These are phyloP conservation scores for Bradypus variegatus DNA, from an alignment of 2,797 vertebrate genomes.

Conservation along the genomic window DNA sequence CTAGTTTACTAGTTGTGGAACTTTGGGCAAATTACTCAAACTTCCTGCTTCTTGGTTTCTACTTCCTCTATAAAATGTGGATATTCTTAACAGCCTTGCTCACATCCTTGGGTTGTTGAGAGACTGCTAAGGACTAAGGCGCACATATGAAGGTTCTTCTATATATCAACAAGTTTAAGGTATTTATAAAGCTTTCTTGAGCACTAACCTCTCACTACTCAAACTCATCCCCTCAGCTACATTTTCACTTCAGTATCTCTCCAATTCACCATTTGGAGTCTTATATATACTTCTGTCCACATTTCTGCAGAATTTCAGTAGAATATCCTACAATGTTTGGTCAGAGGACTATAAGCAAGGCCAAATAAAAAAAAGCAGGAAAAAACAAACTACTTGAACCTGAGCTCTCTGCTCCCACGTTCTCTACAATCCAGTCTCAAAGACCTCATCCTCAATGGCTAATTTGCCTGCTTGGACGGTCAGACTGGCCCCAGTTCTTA, in stretches of 20 bases:
- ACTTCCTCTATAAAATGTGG: not conserved
- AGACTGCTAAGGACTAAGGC: not conserved
- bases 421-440: not conserved
- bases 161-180: too few species aligned
- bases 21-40: slow-evolving; percentile 5
- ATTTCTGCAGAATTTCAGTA: not conserved
- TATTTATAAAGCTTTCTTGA: not conserved
- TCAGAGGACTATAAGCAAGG: not conserved
- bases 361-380: not conserved
- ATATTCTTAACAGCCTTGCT: not conserved
- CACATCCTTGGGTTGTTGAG: not conserved
- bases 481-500: slow-evolving; percentile 14
- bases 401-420: not conserved
- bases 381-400: not conserved
- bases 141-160: not conserved
- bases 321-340: not conserved
- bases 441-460: not conserved
- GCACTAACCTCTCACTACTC: not conserved
- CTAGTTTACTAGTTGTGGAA: not conserved
- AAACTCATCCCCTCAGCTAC: not conserved
- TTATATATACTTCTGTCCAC: not conserved
- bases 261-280: not conserved
- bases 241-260: not conserved
- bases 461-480: slow-evolving; percentile 47
- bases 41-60: not conserved